phyloP scores from a whole-genome alignment of 2,888 invertebrate species.

The Drosophila maculinotata region DNA sequence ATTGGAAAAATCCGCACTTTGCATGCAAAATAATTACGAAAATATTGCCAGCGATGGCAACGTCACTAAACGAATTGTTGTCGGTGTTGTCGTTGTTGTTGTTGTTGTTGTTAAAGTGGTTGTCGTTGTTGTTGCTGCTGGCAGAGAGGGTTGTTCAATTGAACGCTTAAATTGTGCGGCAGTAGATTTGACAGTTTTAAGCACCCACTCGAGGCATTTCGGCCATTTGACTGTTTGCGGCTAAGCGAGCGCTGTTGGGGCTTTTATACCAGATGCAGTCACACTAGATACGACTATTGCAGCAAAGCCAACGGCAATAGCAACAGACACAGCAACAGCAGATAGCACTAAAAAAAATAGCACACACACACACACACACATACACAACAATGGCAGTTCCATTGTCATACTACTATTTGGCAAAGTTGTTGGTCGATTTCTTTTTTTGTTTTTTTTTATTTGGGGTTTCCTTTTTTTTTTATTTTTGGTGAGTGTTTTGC shows the following conservation, averaged over 20 bases:
- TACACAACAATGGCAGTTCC: slow-evolving; percentile 39
- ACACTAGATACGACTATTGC: slow-evolving; percentile 28
- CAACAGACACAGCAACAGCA: slow-evolving; percentile 1
- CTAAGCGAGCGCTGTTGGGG: slow-evolving; percentile 35
- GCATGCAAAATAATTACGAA: slow-evolving; percentile 80
- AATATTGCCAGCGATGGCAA: slow-evolving; percentile 60
- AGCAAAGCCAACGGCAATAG: too few relatives aligned
- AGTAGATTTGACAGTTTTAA: slow-evolving; percentile 72
- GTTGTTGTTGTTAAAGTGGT: slow-evolving; percentile 11
- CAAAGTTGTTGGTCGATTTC: slow-evolving; percentile 53
- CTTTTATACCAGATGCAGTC: slow-evolving; percentile 33
- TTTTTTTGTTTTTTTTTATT: slow-evolving; percentile 7
- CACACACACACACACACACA: slow-evolving; percentile 10
- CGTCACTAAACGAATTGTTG: slow-evolving; percentile 16
- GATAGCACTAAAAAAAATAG: slow-evolving; percentile 14
- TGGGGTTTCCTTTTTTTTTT: slow-evolving; percentile 23
- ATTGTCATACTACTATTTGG: slow-evolving; percentile 67
- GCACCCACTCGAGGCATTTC: slow-evolving; percentile 57
- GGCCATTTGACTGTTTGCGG: slow-evolving; percentile 64
- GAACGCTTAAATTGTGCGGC: slow-evolving; percentile 72
- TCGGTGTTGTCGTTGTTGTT: slow-evolving; percentile 8
- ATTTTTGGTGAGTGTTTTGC: slow-evolving; percentile 50
- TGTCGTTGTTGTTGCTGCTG: slow-evolving; percentile 14
- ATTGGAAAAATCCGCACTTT: slow-evolving; percentile 80
- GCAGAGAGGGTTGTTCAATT: slow-evolving; percentile 39